phyloP scores from a whole-genome alignment of 1,140 invertebrate genomes.

The Ceratina japonica region DNA sequence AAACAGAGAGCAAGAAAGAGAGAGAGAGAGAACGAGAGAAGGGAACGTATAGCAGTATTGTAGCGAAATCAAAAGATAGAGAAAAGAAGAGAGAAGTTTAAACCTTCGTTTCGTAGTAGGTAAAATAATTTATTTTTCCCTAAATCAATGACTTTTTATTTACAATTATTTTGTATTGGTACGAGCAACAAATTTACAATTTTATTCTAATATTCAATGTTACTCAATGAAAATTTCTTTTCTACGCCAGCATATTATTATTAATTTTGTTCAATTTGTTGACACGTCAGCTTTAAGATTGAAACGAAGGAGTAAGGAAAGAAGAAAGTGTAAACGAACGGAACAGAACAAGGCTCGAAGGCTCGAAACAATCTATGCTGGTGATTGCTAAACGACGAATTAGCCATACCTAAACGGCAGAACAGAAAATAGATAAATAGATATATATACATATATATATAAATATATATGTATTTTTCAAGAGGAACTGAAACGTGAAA shows the following conservation, averaged over 20 bases:
- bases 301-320: conserved; percentile 37
- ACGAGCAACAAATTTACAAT: too few relatives aligned
- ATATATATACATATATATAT: neutral
- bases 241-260: too few relatives aligned
- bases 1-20: neutral
- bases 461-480: neutral
- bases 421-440: neutral
- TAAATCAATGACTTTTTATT: too few relatives aligned
- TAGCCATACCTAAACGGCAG: conserved; percentile 45
- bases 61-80: neutral
- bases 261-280: too few relatives aligned
- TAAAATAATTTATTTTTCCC: neutral
- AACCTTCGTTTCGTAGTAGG: conserved; percentile 30
- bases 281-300: neutral
- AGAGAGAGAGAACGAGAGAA: conserved; percentile 2
- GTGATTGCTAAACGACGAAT: conserved; percentile 49
- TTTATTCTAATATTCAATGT: too few relatives aligned
- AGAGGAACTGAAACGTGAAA: conserved; percentile 6
- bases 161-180: too few relatives aligned
- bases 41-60: conserved; percentile 8
- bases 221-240: too few relatives aligned
- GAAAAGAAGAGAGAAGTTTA: neutral
- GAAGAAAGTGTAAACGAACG: neutral
- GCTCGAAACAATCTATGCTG: conserved; percentile 30
- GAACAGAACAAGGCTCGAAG: conserved; percentile 14